A percentile compares a stretch with the other conserved stretches of the same genome.
Conservation (phyloP, 2,113 vertebrate species). For the Garra rufa region DNA sequence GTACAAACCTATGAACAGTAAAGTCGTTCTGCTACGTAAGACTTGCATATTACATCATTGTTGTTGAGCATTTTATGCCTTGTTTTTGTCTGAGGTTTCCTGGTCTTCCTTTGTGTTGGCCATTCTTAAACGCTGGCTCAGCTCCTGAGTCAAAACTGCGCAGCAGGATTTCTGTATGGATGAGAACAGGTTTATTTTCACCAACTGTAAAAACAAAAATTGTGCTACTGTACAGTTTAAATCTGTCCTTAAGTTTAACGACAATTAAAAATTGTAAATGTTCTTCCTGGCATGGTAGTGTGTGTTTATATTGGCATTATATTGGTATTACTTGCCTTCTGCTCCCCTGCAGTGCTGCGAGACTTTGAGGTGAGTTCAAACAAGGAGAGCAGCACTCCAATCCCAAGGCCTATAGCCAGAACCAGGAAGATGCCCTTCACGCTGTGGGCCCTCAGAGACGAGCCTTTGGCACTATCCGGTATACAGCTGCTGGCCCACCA, state of each 20-base stretch:
- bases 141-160: slow-evolving; percentile 80
- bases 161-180: slow-evolving; percentile 83
- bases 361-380: slow-evolving; percentile 81
- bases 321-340: slow-evolving; percentile 69
- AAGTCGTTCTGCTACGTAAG: background rate
- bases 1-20: slow-evolving; percentile 5
- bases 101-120: slow-evolving; percentile 67
- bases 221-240: background rate
- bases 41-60: background rate
- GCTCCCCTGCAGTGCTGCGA: slow-evolving; percentile 75
- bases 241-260: background rate
- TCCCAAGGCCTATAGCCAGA: slow-evolving; percentile 77
- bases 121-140: slow-evolving; percentile 80
- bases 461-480: slow-evolving; percentile 63
- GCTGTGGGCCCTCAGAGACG: slow-evolving; percentile 71
- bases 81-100: slow-evolving; percentile 78
- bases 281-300: slow-evolving; percentile 6
- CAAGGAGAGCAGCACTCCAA: slow-evolving; percentile 78
- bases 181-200: slow-evolving; percentile 33
- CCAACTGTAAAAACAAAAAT: background rate
- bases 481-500: slow-evolving; percentile 88
- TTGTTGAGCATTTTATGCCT: slow-evolving; percentile 61
- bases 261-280: background rate
- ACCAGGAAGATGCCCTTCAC: slow-evolving; percentile 85
- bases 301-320: no score